Conservation (phyloP, 2,797 vertebrate genomes). For the Brachyrhaphis roseni region DNA sequence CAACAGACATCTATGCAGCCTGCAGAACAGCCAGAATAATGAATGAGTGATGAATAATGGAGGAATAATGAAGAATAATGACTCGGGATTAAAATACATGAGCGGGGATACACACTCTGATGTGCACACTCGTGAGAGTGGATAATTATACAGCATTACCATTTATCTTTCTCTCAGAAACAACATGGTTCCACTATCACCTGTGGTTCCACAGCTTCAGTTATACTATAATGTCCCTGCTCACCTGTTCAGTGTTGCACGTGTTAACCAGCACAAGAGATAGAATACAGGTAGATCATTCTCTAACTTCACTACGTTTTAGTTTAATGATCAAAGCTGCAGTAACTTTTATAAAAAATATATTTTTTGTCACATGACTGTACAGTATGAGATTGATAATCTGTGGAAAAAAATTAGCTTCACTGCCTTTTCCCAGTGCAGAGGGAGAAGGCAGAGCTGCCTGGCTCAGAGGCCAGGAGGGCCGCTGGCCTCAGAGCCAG, state of each 20-base stretch:
- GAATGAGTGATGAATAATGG: constrained; percentile 62
- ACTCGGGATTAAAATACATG: constrained; percentile 22
- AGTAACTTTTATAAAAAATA: too few relatives aligned
- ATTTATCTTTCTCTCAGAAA: constrained; percentile 46
- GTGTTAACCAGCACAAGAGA: background rate
- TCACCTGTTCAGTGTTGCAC: background rate
- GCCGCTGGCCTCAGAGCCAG: too few relatives aligned
- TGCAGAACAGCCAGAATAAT: constrained; percentile 47
- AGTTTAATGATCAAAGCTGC: background rate
- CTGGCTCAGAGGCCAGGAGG: too few relatives aligned
- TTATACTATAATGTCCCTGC: background rate
- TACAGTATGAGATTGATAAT: too few relatives aligned
- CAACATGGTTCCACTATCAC: constrained; percentile 1
- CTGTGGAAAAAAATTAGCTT: too few relatives aligned
- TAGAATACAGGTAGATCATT: background rate
- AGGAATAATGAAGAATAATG: constrained; percentile 67
- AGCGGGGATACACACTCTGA: constrained; percentile 11
- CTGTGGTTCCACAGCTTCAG: constrained; percentile 5
- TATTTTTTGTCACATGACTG: too few relatives aligned
- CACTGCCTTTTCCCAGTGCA: too few relatives aligned
- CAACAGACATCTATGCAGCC: constrained; percentile 46
- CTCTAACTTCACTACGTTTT: background rate
- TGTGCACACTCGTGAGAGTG: constrained; percentile 20
- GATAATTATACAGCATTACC: constrained; percentile 40
- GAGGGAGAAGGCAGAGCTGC: too few relatives aligned